These are phyloP conservation scores for Microcaecilia unicolor DNA, from an alignment of 2,797 vertebrate genomes.

Conservation along the genomic window DNA sequence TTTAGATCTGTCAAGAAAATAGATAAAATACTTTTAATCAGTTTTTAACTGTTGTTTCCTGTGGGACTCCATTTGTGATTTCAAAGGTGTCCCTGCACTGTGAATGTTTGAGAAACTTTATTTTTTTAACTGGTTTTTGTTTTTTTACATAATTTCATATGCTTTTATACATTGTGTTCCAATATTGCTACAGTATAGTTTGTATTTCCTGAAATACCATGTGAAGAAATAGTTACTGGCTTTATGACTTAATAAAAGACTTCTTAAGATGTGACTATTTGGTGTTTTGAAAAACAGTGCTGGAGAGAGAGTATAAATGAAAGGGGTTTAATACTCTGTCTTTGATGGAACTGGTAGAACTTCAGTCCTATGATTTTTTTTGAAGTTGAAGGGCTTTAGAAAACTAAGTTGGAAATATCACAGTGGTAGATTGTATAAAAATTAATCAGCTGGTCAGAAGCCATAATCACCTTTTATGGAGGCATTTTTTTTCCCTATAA, in stretches of 20 bases:
- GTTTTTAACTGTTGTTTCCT: constrained; percentile 24
- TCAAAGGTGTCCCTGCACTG: constrained; percentile 30
- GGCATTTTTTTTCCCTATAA: too few relatives aligned
- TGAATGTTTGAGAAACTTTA: constrained; percentile 36
- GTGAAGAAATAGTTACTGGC: constrained; percentile 11
- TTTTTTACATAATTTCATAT: constrained; percentile 25
- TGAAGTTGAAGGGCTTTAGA: too few relatives aligned
- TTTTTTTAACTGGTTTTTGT: constrained; percentile 17
- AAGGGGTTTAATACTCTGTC: too few relatives aligned
- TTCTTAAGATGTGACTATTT: constrained; percentile 3
- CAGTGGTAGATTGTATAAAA: too few relatives aligned
- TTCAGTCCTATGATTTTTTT: too few relatives aligned
- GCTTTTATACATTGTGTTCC: constrained; percentile 22
- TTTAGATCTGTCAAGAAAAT: too few relatives aligned
- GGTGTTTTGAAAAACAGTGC: constrained; percentile 12
- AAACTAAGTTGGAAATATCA: too few relatives aligned
- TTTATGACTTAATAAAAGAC: constrained; percentile 11
- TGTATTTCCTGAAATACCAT: constrained; percentile 12
- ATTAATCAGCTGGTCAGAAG: too few relatives aligned
- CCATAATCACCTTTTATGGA: too few relatives aligned
- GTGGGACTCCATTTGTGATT: constrained; percentile 9
- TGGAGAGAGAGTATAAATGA: too few relatives aligned
- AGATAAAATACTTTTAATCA: constrained; percentile 5
- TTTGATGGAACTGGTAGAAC: too few relatives aligned
- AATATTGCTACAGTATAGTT: constrained; percentile 34